Evolutionary conservation across 2,113 vertebrate genomes (phyloP).

Genomic region (Etia nguti): DNA sequence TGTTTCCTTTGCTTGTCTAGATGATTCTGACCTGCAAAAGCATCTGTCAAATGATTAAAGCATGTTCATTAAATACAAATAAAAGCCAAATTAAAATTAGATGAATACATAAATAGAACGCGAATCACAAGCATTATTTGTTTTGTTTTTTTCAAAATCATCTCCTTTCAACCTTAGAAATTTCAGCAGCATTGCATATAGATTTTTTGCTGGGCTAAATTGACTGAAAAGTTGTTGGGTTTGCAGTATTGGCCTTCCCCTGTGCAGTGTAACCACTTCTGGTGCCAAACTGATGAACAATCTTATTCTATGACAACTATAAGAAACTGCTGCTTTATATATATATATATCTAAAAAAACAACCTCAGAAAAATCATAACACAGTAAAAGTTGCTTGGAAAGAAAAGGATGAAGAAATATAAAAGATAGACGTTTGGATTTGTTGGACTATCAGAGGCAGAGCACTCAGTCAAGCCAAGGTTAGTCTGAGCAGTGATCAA

Average conservation of each 20-base stretch:
- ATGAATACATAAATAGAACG: not conserved
- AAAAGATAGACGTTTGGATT: conserved; percentile 29
- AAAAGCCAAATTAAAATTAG: not conserved
- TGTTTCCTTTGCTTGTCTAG: not conserved
- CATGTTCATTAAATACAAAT: not conserved
- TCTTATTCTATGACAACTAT: conserved; percentile 57
- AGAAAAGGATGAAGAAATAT: conserved; percentile 37
- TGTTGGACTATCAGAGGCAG: conserved; percentile 33
- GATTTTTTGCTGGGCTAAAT: conserved; percentile 84
- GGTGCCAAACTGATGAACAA: conserved; percentile 60
- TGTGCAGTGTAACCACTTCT: conserved; percentile 80
- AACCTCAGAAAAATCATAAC: conserved; percentile 50
- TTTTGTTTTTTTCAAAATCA: conserved; percentile 55
- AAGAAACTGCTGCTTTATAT: conserved; percentile 74
- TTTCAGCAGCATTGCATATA: conserved; percentile 81
- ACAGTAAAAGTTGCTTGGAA: conserved; percentile 10
- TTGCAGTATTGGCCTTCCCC: conserved; percentile 85
- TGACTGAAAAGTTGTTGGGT: conserved; percentile 94
- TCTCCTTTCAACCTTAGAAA: conserved; percentile 59
- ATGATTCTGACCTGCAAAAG: not conserved
- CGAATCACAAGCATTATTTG: not conserved
- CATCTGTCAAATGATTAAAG: not conserved
- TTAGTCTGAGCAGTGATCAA: conserved; percentile 86
- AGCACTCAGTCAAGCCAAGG: conserved; percentile 76
- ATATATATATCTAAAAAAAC: conserved; percentile 5